phyloP scores from a whole-genome alignment of 1,140 invertebrate species.

The Drosophila arawakana region DNA sequence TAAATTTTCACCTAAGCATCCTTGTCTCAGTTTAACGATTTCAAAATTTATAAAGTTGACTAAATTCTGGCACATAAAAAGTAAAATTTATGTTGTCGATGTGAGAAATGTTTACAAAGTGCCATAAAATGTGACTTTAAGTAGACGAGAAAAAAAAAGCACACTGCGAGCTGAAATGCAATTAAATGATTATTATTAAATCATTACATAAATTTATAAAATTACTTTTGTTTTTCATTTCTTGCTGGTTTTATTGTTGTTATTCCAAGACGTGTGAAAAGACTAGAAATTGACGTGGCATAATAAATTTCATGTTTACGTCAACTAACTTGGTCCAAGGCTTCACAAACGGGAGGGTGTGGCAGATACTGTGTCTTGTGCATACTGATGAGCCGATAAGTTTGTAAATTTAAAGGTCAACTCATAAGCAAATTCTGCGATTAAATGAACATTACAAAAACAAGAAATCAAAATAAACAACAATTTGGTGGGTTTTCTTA shows the following conservation, averaged over 20 bases:
- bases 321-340: conserved; percentile 59
- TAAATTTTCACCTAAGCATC: background rate
- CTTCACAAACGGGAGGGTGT: conserved; percentile 17
- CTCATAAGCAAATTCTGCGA: background rate
- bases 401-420: conserved; percentile 8
- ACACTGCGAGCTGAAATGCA: conserved; percentile 3
- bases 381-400: conserved; percentile 25
- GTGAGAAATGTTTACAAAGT: conserved; percentile 42
- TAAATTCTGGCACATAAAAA: conserved; percentile 16
- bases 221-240: conserved; percentile 43
- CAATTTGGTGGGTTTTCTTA: background rate
- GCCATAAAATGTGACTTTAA: conserved; percentile 43
- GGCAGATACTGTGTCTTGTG: conserved; percentile 5
- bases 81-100: conserved; percentile 26
- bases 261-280: conserved; percentile 38
- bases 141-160: background rate
- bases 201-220: conserved; percentile 44
- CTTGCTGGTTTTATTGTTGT: conserved; percentile 32
- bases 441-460: background rate
- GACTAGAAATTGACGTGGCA: conserved; percentile 10
- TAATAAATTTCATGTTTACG: conserved; percentile 29
- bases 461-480: conserved; percentile 1
- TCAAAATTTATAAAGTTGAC: conserved; percentile 9
- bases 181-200: conserved; percentile 37
- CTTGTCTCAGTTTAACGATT: conserved; percentile 1